Evolutionary conservation across 2,888 invertebrate species (phyloP).

Genomic region (Cecidostiba fungosa): DNA sequence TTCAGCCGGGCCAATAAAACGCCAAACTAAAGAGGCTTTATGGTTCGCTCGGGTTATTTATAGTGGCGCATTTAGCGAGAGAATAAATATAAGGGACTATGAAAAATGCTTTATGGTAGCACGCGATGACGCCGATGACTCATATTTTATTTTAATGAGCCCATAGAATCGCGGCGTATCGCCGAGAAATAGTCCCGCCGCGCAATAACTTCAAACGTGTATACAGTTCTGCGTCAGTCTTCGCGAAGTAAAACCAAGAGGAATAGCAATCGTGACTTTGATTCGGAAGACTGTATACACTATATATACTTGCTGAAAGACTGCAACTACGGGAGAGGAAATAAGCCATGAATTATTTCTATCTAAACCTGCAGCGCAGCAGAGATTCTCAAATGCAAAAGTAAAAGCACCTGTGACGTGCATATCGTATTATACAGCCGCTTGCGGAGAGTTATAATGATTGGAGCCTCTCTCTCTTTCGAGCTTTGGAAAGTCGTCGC

Average conservation of each 20-base stretch:
- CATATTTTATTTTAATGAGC: constrained; percentile 34
- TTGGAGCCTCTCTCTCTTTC: constrained; percentile 67
- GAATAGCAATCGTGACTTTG: not conserved
- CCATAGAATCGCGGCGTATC: not conserved
- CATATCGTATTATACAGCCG: not conserved
- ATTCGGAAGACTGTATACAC: not conserved
- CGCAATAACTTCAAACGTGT: not conserved
- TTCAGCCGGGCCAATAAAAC: constrained; percentile 31
- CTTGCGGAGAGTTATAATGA: constrained; percentile 73
- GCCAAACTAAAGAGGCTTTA: constrained; percentile 16
- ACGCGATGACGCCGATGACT: constrained; percentile 33
- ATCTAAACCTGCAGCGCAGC: not conserved
- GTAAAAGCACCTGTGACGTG: not conserved
- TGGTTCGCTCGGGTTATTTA: constrained; percentile 38
- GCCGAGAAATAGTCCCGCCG: not conserved
- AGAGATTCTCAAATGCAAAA: not conserved
- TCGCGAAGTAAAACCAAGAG: not conserved
- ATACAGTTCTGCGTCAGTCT: not conserved
- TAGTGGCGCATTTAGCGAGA: constrained; percentile 38
- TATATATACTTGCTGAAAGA: not conserved
- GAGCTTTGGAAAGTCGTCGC: constrained; percentile 65
- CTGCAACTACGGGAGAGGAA: not conserved
- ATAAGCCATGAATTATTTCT: not conserved
- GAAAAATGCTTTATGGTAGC: constrained; percentile 34
- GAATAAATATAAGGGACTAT: constrained; percentile 11